A percentile compares a stretch with the other conserved stretches of the same genome.
These are phyloP conservation scores for Protonibea diacanthus DNA, from an alignment of 2,797 vertebrate species.

Conservation along the genomic window DNA sequence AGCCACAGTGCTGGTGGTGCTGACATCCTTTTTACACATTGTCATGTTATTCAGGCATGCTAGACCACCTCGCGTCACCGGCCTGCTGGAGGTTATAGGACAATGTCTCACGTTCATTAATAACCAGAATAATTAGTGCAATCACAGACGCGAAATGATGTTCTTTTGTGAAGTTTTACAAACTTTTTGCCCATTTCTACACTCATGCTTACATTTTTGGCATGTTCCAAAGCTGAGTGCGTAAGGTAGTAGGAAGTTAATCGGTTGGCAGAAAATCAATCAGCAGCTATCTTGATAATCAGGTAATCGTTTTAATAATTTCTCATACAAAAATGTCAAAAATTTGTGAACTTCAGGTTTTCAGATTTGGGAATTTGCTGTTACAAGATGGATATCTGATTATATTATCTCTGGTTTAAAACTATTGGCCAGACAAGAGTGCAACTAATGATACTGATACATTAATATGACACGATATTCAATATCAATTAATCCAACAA, in stretches of 20 bases:
- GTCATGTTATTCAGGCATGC: slow-evolving; percentile 16
- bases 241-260: neutral
- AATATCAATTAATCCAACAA: neutral
- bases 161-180: neutral
- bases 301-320: neutral
- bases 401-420: neutral
- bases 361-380: neutral
- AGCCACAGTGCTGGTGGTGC: slow-evolving; percentile 4
- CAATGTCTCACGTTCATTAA: neutral
- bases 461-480: neutral
- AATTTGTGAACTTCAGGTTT: neutral
- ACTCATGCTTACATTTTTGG: neutral
- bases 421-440: neutral
- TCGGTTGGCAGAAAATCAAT: slow-evolving; percentile 1
- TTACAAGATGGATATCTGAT: neutral
- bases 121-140: neutral
- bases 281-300: neutral
- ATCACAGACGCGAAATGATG: neutral
- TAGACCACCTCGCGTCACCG: neutral
- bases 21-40: slow-evolving; percentile 27
- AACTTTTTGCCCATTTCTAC: neutral
- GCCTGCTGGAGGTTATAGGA: neutral
- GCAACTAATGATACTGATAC: neutral
- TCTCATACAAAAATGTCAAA: neutral
- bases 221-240: neutral